Evolutionary conservation across 1,140 invertebrate species (phyloP).

Genomic region (Mya arenaria): DNA sequence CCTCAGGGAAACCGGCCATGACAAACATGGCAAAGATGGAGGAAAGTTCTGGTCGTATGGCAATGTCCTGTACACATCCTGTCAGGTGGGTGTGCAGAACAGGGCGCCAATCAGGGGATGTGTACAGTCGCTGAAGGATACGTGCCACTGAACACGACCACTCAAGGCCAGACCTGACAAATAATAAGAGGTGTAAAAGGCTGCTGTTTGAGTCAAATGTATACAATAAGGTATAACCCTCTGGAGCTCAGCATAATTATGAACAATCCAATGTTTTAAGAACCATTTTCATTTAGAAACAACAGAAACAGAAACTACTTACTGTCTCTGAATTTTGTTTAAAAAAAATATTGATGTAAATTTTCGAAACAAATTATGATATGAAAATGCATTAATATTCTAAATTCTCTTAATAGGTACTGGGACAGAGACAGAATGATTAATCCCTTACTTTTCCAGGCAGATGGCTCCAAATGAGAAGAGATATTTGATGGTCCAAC

Average conservation of each 20-base stretch:
- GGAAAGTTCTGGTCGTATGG: conserved; percentile 68
- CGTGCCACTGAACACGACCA: conserved; percentile 77
- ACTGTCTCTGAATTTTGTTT: no score
- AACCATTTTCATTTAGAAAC: no score
- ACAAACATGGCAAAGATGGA: conserved; percentile 80
- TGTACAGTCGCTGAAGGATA: conserved; percentile 75
- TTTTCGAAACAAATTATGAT: no score
- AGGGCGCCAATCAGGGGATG: conserved; percentile 68
- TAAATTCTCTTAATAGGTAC: not conserved
- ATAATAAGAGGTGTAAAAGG: no score
- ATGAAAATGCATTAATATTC: not conserved
- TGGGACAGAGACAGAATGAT: not conserved
- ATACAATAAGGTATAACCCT: no score
- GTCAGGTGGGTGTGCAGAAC: conserved; percentile 73
- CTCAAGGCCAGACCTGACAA: conserved; percentile 75
- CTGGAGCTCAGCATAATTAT: no score
- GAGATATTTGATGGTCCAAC: conserved; percentile 70
- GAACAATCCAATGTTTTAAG: no score
- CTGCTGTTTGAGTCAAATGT: no score
- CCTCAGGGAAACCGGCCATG: conserved; percentile 79
- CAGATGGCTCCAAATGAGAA: conserved; percentile 76
- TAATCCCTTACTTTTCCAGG: conserved; percentile 69
- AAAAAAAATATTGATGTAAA: no score
- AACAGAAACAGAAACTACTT: no score
- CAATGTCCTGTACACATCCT: conserved; percentile 67